A percentile compares a stretch with the other conserved stretches of the same genome.
Conservation (phyloP, 2,113 vertebrate genomes). For the Microtus oregoni region DNA sequence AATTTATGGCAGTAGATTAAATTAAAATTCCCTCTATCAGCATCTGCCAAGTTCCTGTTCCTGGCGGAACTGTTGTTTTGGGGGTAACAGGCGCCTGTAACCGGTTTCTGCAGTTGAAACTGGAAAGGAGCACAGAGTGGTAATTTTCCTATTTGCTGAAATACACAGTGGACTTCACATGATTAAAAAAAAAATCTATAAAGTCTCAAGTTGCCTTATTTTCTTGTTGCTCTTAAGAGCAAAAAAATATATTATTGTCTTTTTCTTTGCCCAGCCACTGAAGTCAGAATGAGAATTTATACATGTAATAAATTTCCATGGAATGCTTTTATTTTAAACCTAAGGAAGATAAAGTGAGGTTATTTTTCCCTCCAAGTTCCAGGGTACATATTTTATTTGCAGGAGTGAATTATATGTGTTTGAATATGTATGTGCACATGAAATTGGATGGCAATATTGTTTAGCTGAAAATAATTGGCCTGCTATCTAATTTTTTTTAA, state of each 20-base stretch:
- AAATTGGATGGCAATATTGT: neutral
- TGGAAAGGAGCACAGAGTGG: constrained; percentile 41
- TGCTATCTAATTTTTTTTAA: neutral
- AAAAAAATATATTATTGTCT: neutral
- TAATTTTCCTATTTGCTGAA: constrained; percentile 60
- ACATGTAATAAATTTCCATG: constrained; percentile 19
- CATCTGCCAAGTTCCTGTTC: constrained; percentile 61
- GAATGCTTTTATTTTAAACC: neutral
- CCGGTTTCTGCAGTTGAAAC: constrained; percentile 43
- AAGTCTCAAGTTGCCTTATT: neutral
- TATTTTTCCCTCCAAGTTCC: neutral
- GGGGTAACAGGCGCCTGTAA: neutral
- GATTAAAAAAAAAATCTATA: neutral
- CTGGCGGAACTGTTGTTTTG: constrained; percentile 37
- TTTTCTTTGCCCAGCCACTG: neutral
- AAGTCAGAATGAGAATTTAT: constrained; percentile 22
- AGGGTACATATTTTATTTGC: neutral
- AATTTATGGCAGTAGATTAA: constrained; percentile 61
- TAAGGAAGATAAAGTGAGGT: neutral
- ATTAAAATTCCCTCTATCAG: constrained; percentile 61
- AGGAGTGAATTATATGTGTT: neutral
- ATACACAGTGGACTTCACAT: constrained; percentile 23
- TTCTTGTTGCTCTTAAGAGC: neutral
- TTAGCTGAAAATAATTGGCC: neutral
- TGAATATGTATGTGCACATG: neutral